A percentile compares a stretch with the other conserved stretches of the same genome.
Conservation (phyloP, 2,888 invertebrate species). For the Ypsolopha scabrella region DNA sequence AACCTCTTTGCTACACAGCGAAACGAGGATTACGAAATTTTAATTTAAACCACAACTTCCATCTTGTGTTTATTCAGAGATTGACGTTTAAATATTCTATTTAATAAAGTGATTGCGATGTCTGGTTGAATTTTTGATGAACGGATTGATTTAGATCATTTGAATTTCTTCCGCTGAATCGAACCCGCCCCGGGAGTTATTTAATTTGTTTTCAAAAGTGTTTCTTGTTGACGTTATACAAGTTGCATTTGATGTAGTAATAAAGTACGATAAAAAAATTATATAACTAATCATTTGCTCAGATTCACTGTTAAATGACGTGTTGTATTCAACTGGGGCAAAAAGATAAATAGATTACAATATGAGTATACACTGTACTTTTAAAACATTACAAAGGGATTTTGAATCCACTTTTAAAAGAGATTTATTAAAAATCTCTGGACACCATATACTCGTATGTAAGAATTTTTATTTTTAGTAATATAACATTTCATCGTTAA, state of each 20-base stretch:
- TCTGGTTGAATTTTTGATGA: constrained; percentile 62
- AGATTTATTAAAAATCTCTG: too few species aligned
- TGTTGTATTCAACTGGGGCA: too few species aligned
- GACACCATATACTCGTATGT: too few species aligned
- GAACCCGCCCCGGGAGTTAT: constrained; percentile 40
- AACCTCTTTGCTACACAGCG: constrained; percentile 44
- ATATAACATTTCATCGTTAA: too few species aligned
- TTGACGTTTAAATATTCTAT: constrained; percentile 57
- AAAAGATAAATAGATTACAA: too few species aligned
- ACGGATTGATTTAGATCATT: constrained; percentile 60
- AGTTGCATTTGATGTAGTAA: not conserved
- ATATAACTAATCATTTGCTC: too few species aligned
- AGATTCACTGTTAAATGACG: too few species aligned
- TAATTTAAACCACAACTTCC: constrained; percentile 49
- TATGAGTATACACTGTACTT: too few species aligned
- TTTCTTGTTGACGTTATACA: not conserved
- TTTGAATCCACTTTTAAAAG: too few species aligned
- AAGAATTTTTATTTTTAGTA: too few species aligned
- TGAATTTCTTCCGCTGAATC: constrained; percentile 58
- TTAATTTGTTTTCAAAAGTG: constrained; percentile 4
- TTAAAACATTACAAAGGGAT: too few species aligned
- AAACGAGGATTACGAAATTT: constrained; percentile 52
- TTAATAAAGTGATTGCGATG: constrained; percentile 50
- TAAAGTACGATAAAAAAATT: not conserved
- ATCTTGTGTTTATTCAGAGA: constrained; percentile 51